Conservation (phyloP, 2,113 vertebrate genomes). For the Lepisosteus oculatus region DNA sequence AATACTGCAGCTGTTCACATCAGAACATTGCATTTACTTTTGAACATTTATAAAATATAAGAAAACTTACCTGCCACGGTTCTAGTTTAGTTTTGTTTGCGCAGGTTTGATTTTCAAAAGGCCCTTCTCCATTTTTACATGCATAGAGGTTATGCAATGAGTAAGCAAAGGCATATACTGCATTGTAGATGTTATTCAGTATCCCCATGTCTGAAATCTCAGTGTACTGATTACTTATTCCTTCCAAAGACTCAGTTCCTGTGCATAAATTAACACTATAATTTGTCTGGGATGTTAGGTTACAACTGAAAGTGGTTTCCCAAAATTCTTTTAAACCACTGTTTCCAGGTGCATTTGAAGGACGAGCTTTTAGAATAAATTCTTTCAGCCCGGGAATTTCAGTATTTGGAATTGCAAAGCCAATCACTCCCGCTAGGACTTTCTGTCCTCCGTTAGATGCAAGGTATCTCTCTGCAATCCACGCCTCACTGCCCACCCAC, state of each 20-base stretch:
- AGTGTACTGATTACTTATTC: conserved; percentile 37
- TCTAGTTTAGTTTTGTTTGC: not conserved
- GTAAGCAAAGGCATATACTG: conserved; percentile 39
- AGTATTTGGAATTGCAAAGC: conserved; percentile 25
- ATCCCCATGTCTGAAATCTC: conserved; percentile 39
- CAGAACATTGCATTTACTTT: no score
- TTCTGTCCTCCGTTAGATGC: conserved; percentile 9
- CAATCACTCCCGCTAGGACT: conserved; percentile 34
- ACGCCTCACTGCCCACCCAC: conserved; percentile 35
- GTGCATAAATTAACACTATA: conserved; percentile 17
- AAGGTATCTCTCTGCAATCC: conserved; percentile 32
- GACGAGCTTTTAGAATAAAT: conserved; percentile 33
- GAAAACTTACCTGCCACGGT: not conserved
- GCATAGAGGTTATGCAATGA: conserved; percentile 27
- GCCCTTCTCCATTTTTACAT: conserved; percentile 16
- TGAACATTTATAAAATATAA: no score
- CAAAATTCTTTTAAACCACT: conserved; percentile 38
- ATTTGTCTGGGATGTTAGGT: no score
- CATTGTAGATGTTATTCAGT: conserved; percentile 40
- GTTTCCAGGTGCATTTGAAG: conserved; percentile 19
- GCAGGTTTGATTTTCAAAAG: conserved; percentile 6
- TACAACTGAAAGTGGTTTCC: conserved; percentile 38
- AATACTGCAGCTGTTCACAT: no score
- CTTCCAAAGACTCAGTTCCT: conserved; percentile 30
- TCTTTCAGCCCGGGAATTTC: conserved; percentile 26